These are phyloP conservation scores for Bombus waltoni DNA, from an alignment of 1,140 invertebrate species.

Conservation along the genomic window DNA sequence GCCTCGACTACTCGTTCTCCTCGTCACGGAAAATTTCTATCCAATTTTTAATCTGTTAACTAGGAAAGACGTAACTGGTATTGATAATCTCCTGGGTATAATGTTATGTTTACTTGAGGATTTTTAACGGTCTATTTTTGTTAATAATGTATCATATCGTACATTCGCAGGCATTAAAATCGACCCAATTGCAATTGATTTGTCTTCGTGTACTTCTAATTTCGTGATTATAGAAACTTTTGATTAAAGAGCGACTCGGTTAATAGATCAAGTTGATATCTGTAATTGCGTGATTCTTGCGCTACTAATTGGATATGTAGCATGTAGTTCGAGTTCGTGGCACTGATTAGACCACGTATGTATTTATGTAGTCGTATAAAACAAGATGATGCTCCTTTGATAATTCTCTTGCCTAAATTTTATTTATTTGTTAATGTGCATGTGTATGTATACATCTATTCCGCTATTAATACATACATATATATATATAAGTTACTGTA, in stretches of 20 bases:
- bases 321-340: not conserved
- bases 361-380: not conserved
- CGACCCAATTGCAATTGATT: no score
- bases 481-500: no score
- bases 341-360: not conserved
- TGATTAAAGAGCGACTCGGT: not conserved
- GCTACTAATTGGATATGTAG: not conserved
- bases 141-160: no score
- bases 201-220: no score
- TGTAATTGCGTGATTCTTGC: not conserved
- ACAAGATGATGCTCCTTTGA: not conserved
- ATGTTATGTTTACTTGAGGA: no score
- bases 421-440: not conserved
- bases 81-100: no score
- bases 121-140: no score
- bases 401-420: not conserved
- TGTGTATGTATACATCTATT: no score
- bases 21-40: not conserved
- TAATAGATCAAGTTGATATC: not conserved
- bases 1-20: not conserved
- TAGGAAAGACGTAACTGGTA: no score
- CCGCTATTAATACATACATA: no score
- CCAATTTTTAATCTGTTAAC: not conserved
- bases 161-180: no score
- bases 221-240: no score